These are phyloP conservation scores for Galaxea fascicularis DNA, from an alignment of 92 coral and sea anemone genomes.

Conservation along the genomic window DNA sequence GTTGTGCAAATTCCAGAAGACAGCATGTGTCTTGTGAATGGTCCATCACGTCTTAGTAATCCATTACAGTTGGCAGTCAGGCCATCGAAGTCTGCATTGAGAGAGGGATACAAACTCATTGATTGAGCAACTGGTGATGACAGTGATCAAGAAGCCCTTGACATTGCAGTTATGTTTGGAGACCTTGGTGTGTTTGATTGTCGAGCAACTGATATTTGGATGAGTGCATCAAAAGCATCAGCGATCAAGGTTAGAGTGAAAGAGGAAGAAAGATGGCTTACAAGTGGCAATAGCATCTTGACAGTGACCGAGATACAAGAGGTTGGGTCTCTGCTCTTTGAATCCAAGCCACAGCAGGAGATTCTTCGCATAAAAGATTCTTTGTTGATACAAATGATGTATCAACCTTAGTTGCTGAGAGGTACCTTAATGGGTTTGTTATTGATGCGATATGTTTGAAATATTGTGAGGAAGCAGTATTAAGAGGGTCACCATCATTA, in stretches of 20 bases:
- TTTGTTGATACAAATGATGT: conserved; percentile 57
- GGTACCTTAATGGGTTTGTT: conserved; percentile 56
- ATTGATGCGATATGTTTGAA: conserved; percentile 61
- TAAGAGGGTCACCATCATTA: neutral
- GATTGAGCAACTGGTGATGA: conserved; percentile 26
- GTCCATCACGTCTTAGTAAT: conserved; percentile 23
- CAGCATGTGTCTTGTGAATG: conserved; percentile 11
- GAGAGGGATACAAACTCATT: neutral
- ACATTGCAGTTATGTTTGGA: conserved; percentile 55
- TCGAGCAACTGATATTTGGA: conserved; percentile 56
- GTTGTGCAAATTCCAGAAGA: conserved; percentile 35
- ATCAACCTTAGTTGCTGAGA: conserved; percentile 45
- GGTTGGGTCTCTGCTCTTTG: conserved; percentile 25
- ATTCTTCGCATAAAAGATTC: conserved; percentile 26
- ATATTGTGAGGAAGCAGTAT: conserved; percentile 24
- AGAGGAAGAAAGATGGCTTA: conserved; percentile 55
- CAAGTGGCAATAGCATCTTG: conserved; percentile 11
- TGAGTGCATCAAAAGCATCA: conserved; percentile 37
- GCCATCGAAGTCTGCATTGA: conserved; percentile 16
- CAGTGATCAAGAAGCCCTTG: conserved; percentile 39
- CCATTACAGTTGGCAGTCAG: conserved; percentile 32
- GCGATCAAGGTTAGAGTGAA: conserved; percentile 9
- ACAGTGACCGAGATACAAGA: conserved; percentile 20
- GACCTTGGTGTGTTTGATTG: conserved; percentile 55
- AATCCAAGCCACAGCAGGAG: conserved; percentile 51